Evolutionary conservation across 2,888 invertebrate genomes (phyloP), one percentile per base, ranked within the genome.

Genomic region (Campoplex capitator): DNA sequence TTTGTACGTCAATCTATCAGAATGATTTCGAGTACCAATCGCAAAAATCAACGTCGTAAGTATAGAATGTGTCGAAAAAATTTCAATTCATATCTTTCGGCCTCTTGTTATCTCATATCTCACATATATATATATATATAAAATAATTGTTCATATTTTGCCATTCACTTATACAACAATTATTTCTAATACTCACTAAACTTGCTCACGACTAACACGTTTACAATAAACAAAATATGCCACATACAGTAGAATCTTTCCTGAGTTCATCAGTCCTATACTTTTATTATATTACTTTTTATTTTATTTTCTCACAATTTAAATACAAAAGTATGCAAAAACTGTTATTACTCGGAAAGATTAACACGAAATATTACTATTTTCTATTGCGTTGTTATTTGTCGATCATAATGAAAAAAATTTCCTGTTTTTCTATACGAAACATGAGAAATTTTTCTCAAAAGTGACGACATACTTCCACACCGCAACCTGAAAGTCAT

Each of bases 171-270:
- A 76, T 76, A 7, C 54, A 51, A 83, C 54, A 23, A 79, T 54
- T 71, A 80, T 51, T 18, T 28, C 8, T 62, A 18, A 3, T 62
- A 62, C 28, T 2, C 76, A 28, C 11, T 62, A 23, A 32, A 58
- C 56, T 62, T 70, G 75, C 71, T 86, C 68, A 78, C 51, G 13
- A 65, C 32, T 48, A 23, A 75, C 67, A 75, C 67, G 71, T 28
- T 78, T 68, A 74, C 42, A 62, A 79, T 67, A 35, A 42, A 18
- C 71, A 62, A 32, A 62, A 42, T 48, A 45, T 28, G 45, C 65
- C 38, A 73, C 71, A 79, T 71, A 79, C 79, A 73, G 71, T 79
- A 71, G 16, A 58, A 45, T 68, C 68, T 56, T 16, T 23, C 23
- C 32, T 28, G 11, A 68, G 68, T 67, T 35, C 1, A 42, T 2